These are phyloP conservation scores for Polypedilum pembai DNA, from an alignment of 1,140 invertebrate species.

Conservation along the genomic window DNA sequence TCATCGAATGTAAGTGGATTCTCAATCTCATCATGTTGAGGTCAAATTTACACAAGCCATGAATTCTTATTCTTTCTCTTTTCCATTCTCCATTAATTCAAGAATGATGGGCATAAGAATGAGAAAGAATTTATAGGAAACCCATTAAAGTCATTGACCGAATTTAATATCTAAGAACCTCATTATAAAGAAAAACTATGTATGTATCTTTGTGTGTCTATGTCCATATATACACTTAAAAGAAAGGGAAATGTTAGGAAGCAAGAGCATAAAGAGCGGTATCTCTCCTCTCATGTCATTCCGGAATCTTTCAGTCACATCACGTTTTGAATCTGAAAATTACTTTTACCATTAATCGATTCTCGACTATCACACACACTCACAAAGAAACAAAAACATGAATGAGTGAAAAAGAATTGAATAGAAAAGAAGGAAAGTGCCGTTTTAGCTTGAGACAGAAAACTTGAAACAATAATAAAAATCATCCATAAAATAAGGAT, in stretches of 20 bases:
- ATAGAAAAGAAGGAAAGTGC: background rate
- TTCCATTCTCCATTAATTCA: background rate
- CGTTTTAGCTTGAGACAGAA: background rate
- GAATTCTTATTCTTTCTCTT: background rate
- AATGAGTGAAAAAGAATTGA: background rate
- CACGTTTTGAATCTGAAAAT: conserved; percentile 18
- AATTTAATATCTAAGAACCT: conserved; percentile 5
- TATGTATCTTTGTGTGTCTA: too few species aligned
- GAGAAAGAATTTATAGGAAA: conserved; percentile 16
- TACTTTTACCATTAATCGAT: conserved; percentile 18
- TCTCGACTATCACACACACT: background rate
- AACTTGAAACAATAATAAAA: conserved; percentile 14
- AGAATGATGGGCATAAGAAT: conserved; percentile 12
- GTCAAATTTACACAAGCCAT: background rate
- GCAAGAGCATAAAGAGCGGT: background rate
- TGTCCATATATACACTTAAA: background rate
- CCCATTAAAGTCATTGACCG: conserved; percentile 16
- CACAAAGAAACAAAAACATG: background rate
- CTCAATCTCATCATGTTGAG: background rate
- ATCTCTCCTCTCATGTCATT: background rate
- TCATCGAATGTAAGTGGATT: too few species aligned
- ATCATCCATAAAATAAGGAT: conserved; percentile 26
- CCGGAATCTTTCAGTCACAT: background rate
- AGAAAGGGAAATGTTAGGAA: background rate
- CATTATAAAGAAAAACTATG: conserved; percentile 11